phyloP scores from a whole-genome alignment of 2,888 invertebrate species.

The Metopia argyrocephala region DNA sequence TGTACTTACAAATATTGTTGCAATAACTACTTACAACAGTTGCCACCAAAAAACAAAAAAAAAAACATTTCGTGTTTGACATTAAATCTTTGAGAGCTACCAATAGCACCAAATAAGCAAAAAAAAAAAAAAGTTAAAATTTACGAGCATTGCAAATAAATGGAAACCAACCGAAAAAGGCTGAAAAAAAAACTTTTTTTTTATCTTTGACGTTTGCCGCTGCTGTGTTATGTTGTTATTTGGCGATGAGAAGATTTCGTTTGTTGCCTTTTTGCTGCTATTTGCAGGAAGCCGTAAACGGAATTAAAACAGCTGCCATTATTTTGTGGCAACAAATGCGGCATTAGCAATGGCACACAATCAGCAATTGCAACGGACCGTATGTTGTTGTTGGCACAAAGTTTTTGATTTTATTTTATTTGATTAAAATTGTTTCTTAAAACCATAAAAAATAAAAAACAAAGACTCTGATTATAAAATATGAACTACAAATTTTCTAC shows the following conservation, averaged over 20 bases:
- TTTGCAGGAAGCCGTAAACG: conserved; percentile 52
- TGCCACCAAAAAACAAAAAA: background rate
- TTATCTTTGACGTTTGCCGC: conserved; percentile 52
- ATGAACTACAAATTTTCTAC: background rate
- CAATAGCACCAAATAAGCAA: background rate
- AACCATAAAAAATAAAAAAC: background rate
- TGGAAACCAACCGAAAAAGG: conserved; percentile 18
- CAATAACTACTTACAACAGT: background rate
- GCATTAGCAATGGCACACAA: conserved; percentile 38
- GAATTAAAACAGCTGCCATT: conserved; percentile 58
- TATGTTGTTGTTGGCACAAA: conserved; percentile 48
- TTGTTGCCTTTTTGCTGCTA: conserved; percentile 5
- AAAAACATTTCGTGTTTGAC: conserved; percentile 31
- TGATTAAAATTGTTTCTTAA: conserved; percentile 55
- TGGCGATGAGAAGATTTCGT: conserved; percentile 28
- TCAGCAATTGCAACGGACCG: conserved; percentile 17
- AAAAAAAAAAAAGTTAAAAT: background rate
- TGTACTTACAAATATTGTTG: background rate
- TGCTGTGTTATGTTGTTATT: conserved; percentile 40
- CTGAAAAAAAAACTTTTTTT: conserved; percentile 13
- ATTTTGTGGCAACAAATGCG: conserved; percentile 27
- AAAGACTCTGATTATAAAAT: background rate
- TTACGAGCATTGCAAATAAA: conserved; percentile 35
- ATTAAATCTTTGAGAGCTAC: conserved; percentile 38
- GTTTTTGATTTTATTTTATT: conserved; percentile 63